Evolutionary conservation across 1,140 invertebrate species (phyloP), one percentile per base, ranked within the genome.

Genomic region (Drosophila aff.): DNA sequence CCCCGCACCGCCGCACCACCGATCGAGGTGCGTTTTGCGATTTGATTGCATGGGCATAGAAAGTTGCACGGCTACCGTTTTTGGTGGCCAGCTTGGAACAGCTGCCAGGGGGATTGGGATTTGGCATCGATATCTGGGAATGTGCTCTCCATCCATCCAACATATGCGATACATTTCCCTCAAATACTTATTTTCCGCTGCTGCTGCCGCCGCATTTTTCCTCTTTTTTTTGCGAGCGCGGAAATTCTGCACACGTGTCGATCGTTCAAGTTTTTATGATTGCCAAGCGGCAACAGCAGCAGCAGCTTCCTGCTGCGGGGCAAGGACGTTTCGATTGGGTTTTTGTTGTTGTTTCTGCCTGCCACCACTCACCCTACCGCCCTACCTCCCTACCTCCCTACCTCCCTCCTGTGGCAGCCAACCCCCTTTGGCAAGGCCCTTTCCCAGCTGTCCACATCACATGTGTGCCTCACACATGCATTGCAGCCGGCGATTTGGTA

Each of bases 241-340:
- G 82, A 85, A 85, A 82, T 90, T 82, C 76, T 82, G 81, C 85
- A 90, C 86, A 91, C 86, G 85, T 90, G 85, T 61, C 66, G 75
- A 82, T 78, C 61, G 49, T 89, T 89, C 84, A 87, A 87, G 80
- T 87, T 87, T 87, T 90, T 89, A 89, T 89, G 85, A 84, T 79
- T 78, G 72, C 66, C 49, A 36, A 31, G 46, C 41, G n/a, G 43
- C 50, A 33, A 26, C 26, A 13, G 33, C 73, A 75, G 83, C 80
- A 31, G 52, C 77, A 75, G 83, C 80, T 87, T 87, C 76, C 83
- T 86, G 83, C 76, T 82, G 78, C 78, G 78, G 73, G 79, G 84
- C 84, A 89, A 89, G 84, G 84, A 89, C 84, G 84, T 89, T 71
- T 57, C 41, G 23, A 21, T 60, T 55, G 38, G 52, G 62, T 73